Evolutionary conservation across 2,888 invertebrate species (phyloP).

Genomic region (Dolichomitus sp.): DNA sequence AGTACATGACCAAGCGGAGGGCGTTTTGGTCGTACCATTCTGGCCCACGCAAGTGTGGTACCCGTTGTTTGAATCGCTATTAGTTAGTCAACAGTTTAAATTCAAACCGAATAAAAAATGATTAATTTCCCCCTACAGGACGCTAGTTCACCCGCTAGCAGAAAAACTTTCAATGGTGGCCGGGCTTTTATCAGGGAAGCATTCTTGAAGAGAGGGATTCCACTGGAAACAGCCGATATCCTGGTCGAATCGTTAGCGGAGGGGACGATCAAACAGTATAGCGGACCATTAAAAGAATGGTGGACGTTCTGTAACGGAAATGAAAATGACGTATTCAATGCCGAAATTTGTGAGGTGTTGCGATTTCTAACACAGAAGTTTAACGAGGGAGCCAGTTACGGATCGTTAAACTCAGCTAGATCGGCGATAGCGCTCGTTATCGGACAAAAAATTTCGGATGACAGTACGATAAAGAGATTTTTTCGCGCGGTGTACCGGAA

Average conservation of each 20-base stretch:
- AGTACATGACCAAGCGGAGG: constrained; percentile 56
- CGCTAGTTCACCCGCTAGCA: constrained; percentile 72
- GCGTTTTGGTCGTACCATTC: constrained; percentile 73
- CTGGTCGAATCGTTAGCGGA: constrained; percentile 66
- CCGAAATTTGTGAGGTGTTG: constrained; percentile 9
- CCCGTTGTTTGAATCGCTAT: constrained; percentile 62
- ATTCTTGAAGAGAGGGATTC: constrained; percentile 58
- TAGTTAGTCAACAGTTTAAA: constrained; percentile 2
- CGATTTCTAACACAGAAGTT: constrained; percentile 49
- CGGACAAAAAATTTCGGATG: constrained; percentile 59
- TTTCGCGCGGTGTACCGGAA: constrained; percentile 67
- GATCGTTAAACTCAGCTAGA: constrained; percentile 70
- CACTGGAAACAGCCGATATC: constrained; percentile 37
- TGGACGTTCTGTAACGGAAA: constrained; percentile 62
- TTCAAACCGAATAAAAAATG: constrained; percentile 60
- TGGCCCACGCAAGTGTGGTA: constrained; percentile 74
- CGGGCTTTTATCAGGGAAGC: constrained; percentile 53
- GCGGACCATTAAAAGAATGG: constrained; percentile 68
- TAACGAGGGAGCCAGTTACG: constrained; percentile 64
- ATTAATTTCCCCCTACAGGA: constrained; percentile 65
- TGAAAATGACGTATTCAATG: not conserved
- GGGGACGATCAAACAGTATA: constrained; percentile 69
- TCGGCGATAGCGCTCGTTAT: constrained; percentile 73
- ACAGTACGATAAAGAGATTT: constrained; percentile 69
- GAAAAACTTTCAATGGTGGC: constrained; percentile 49